These are phyloP conservation scores for Tinea semifulvella DNA, from an alignment of 2,888 invertebrate genomes.

Conservation along the genomic window DNA sequence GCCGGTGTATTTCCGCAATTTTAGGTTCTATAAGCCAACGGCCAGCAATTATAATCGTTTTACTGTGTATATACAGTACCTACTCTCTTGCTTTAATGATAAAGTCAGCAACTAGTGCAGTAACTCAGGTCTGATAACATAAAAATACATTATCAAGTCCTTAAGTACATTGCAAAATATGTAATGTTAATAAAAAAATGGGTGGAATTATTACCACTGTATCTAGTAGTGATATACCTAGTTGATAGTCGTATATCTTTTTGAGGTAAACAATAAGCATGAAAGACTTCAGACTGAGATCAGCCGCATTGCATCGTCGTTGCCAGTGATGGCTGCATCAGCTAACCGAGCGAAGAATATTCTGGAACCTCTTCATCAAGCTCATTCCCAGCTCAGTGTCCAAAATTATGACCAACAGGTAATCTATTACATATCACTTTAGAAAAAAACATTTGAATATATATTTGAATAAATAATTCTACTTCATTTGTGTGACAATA, in stretches of 20 bases:
- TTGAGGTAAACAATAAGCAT: conserved; percentile 44
- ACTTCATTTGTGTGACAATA: neutral
- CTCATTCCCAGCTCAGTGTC: conserved; percentile 26
- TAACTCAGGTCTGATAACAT: no score
- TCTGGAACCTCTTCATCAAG: conserved; percentile 32
- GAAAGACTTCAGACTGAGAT: conserved; percentile 44
- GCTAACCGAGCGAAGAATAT: conserved; percentile 37
- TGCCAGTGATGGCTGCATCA: conserved; percentile 43
- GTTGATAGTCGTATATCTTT: no score
- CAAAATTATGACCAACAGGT: conserved; percentile 51
- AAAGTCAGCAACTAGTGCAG: no score
- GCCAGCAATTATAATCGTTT: no score
- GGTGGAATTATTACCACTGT: no score
- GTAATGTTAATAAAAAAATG: no score
- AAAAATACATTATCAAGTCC: neutral
- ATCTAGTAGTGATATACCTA: no score
- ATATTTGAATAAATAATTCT: neutral
- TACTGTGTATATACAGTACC: no score
- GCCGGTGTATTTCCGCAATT: no score
- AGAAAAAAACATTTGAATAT: neutral
- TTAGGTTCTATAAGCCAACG: no score
- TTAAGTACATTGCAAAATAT: no score
- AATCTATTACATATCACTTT: neutral
- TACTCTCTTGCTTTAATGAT: no score
- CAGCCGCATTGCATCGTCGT: conserved; percentile 38